Evolutionary conservation across 2,113 vertebrate species (phyloP), one percentile per base, ranked within the genome.

Genomic region (Formicarius rufipectus): DNA sequence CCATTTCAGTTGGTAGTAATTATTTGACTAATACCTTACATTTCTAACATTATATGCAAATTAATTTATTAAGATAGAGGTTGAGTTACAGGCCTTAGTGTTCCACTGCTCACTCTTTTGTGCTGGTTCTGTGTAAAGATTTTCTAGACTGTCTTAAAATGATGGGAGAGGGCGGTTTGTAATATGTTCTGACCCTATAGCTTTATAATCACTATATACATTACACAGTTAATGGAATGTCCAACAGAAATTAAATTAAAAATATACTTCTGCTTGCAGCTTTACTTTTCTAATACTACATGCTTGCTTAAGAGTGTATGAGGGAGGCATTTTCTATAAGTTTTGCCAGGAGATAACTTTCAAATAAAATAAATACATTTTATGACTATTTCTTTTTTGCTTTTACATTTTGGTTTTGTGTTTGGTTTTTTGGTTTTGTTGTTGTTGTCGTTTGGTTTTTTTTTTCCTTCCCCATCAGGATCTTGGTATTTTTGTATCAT

Each of bases 21-120:
- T 89, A 68, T 53, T 91, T 72, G 35, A 63, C 24, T 85, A 40
- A 47, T 89, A 27, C 23, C 31, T 82, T 84, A n/a, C 24, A 67
- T 96, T 87, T 82, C 72, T 53, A 22, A 21, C 18, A 68, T 75
- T 94, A 55, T 73, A 73, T 79, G 17, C 31, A 89, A 94, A 90
- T 72, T 45, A 82, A 76, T 88, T 76, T 83, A 40, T 79, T 90
- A 83, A 91, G 44, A 8, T 76, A 24, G 67, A 66, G 11, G 22
- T 64, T 79, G 63, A 40, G 27, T 82, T 88, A 17, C 67, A 72
- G 45, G 8, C 23, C 23, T 12, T 40, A 27, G 23, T 45, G 14
- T 88, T 95, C 8, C 30, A 4, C 47, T 71, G 21, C 14, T 84
- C 4, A 1, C 14, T 68, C 44, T 88, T 83, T 86, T 86, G n/a